Conservation (phyloP, 2,797 vertebrate genomes). For the Nannoperca obscura region DNA sequence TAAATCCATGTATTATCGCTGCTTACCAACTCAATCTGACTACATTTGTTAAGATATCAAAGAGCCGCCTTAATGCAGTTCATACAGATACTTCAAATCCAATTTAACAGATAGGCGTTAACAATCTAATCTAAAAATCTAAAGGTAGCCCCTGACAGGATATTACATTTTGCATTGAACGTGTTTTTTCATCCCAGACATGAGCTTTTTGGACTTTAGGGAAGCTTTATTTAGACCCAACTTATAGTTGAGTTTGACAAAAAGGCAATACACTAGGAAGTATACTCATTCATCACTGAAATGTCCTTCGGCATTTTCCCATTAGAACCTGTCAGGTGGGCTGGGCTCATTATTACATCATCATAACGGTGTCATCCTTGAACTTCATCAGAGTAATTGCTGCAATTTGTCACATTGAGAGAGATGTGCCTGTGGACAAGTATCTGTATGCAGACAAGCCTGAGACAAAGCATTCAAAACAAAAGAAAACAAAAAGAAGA, state of each 20-base stretch:
- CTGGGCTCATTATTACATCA: constrained; percentile 81
- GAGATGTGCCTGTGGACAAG: constrained; percentile 60
- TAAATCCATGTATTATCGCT: constrained; percentile 25
- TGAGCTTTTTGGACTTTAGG: constrained; percentile 27
- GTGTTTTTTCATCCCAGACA: constrained; percentile 22
- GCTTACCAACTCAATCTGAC: constrained; percentile 16
- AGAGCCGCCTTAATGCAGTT: constrained; percentile 26
- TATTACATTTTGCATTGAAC: constrained; percentile 53
- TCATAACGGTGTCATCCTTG: constrained; percentile 85
- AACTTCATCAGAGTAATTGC: constrained; percentile 87
- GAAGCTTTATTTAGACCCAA: constrained; percentile 64
- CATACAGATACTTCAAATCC: constrained; percentile 34
- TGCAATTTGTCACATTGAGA: constrained; percentile 80
- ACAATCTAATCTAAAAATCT: constrained; percentile 60
- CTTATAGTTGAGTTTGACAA: constrained; percentile 51
- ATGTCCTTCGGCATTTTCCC: constrained; percentile 79
- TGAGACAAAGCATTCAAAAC: constrained; percentile 1
- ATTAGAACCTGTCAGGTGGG: constrained; percentile 81
- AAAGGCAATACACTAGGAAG: constrained; percentile 47
- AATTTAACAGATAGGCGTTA: constrained; percentile 44
- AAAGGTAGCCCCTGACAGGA: constrained; percentile 58
- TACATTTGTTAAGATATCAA: constrained; percentile 26
- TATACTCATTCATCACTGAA: constrained; percentile 74
- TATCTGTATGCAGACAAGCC: constrained; percentile 24
- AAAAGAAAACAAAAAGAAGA: constrained; percentile 1